Percentiles rank a stretch among this genome's conserved stretches.
Evolutionary conservation across 2,888 invertebrate genomes (phyloP).

Genomic region (Ochropleura leucogaster): DNA sequence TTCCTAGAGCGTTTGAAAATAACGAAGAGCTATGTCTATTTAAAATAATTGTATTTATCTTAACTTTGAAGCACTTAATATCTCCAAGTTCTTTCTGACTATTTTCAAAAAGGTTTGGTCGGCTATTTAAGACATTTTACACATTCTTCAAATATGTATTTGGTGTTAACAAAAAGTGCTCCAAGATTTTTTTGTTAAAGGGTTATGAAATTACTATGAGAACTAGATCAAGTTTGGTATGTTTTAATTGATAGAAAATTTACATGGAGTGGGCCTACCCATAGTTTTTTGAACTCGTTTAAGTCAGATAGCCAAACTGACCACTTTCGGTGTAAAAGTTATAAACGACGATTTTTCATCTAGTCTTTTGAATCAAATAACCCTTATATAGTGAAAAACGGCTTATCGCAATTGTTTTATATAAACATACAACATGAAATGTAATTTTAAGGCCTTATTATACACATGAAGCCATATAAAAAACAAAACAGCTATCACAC

Average conservation of each 20-base stretch:
- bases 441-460: conserved; percentile 57
- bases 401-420: conserved; percentile 21
- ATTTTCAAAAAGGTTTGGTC: not conserved
- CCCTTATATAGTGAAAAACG: conserved; percentile 18
- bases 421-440: conserved; percentile 44
- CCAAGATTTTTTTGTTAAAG: conserved; percentile 13
- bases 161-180: not conserved
- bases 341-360: not conserved
- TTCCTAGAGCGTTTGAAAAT: conserved; percentile 18
- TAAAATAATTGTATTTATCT: not conserved
- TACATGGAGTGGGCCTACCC: not conserved
- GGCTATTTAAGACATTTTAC: not conserved
- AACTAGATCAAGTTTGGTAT: not conserved
- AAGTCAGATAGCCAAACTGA: no score
- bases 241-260: not conserved
- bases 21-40: no score
- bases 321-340: not conserved
- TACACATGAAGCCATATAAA: conserved; percentile 44
- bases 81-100: no score
- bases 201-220: not conserved
- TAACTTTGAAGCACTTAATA: not conserved
- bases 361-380: conserved; percentile 2
- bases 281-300: not conserved
- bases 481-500: conserved; percentile 40
- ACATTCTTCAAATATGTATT: not conserved